These are phyloP conservation scores for Atta texana DNA, from an alignment of 1,140 invertebrate species.

Conservation along the genomic window DNA sequence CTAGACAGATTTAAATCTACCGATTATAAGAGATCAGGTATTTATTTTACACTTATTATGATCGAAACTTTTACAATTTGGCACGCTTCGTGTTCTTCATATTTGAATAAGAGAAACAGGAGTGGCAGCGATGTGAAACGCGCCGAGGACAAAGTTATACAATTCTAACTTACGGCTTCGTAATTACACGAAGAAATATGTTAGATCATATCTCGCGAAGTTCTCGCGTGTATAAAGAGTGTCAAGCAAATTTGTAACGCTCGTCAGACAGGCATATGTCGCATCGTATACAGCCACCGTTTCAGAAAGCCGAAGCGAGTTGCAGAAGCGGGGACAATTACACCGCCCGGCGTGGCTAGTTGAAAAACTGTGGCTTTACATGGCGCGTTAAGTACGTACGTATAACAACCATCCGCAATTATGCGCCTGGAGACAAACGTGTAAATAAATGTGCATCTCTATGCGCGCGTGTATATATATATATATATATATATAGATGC, in stretches of 20 bases:
- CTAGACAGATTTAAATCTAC: neutral
- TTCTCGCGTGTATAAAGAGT: slow-evolving; percentile 55
- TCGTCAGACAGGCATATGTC: slow-evolving; percentile 54
- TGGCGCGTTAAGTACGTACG: slow-evolving; percentile 79
- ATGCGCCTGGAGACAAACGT: slow-evolving; percentile 73
- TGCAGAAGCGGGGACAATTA: slow-evolving; percentile 77
- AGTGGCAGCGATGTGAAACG: neutral
- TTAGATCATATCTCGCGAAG: slow-evolving; percentile 54
- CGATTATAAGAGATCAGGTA: too few species aligned
- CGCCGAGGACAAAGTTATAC: slow-evolving; percentile 13
- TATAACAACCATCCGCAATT: slow-evolving; percentile 82
- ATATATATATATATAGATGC: neutral
- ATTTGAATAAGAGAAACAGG: slow-evolving; percentile 7
- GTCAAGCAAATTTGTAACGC: slow-evolving; percentile 63
- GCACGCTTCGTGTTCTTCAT: neutral
- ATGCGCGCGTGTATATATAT: neutral
- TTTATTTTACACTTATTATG: neutral
- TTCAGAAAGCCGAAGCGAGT: slow-evolving; percentile 46
- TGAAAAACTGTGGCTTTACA: slow-evolving; percentile 83
- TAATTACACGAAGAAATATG: slow-evolving; percentile 60
- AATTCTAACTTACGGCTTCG: slow-evolving; percentile 31
- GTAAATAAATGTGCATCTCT: slow-evolving; percentile 60
- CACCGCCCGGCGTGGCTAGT: slow-evolving; percentile 76
- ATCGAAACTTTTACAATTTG: neutral
- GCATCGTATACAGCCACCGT: slow-evolving; percentile 37